Evolutionary conservation across 1,140 invertebrate species (phyloP).

Genomic region (Drepana arcuata): DNA sequence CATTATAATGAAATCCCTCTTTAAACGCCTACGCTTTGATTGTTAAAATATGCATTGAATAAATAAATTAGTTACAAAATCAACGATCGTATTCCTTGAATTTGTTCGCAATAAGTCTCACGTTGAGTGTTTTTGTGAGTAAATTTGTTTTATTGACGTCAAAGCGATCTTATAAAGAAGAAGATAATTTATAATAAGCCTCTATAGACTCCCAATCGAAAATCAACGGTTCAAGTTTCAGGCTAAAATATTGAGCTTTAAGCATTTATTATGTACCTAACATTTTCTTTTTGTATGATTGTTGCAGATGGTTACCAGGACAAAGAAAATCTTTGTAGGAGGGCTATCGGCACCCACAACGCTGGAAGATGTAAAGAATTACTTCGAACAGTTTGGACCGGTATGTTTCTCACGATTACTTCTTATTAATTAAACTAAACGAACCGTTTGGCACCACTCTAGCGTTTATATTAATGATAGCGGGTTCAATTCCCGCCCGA

Average conservation of each 20-base stretch:
- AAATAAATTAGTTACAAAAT: slow-evolving; percentile 24
- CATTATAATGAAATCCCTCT: slow-evolving; percentile 41
- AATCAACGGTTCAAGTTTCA: too few relatives aligned
- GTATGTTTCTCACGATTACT: slow-evolving; percentile 79
- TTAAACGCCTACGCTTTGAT: slow-evolving; percentile 32
- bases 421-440: too few relatives aligned
- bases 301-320: slow-evolving; percentile 98
- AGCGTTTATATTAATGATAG: too few relatives aligned
- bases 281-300: slow-evolving; percentile 10
- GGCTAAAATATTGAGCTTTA: too few relatives aligned
- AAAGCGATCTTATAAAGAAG: too few relatives aligned
- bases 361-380: slow-evolving; percentile 99
- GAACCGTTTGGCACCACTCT: too few relatives aligned
- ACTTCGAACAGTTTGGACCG: slow-evolving; percentile 99
- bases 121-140: slow-evolving; percentile 7
- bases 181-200: too few relatives aligned
- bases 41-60: slow-evolving; percentile 41
- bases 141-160: too few relatives aligned
- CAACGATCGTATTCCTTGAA: slow-evolving; percentile 6
- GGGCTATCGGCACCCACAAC: slow-evolving; percentile 99
- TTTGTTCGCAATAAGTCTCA: slow-evolving; percentile 15
- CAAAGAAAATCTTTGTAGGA: slow-evolving; percentile 99
- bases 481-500: too few relatives aligned
- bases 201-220: too few relatives aligned
- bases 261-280: too few relatives aligned